These are phyloP conservation scores for Meriones psammophilus DNA, from an alignment of 2,797 vertebrate genomes.

Conservation along the genomic window DNA sequence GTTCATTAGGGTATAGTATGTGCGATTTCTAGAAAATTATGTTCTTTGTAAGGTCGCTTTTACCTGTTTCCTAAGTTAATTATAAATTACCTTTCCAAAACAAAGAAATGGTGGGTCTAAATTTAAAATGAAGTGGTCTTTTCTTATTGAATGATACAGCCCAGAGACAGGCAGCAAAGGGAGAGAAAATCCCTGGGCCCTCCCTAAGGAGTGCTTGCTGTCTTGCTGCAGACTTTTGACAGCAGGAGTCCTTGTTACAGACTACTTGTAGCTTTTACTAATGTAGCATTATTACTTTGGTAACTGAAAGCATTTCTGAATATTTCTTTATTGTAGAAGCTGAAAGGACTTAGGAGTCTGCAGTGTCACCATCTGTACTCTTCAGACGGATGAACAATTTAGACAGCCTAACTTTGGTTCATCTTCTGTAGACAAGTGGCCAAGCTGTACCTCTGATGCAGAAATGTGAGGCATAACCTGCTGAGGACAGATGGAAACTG, in stretches of 20 bases:
- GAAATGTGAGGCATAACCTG: neutral
- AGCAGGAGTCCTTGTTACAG: neutral
- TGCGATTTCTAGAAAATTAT: conserved; percentile 53
- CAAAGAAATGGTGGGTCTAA: neutral
- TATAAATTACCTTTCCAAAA: neutral
- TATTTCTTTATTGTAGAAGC: conserved; percentile 42
- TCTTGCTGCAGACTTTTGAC: neutral
- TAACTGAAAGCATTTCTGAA: conserved; percentile 55
- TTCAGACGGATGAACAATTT: neutral
- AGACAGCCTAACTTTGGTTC: conserved; percentile 64
- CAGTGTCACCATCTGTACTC: neutral
- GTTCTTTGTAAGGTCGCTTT: conserved; percentile 49
- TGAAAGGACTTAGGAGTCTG: conserved; percentile 16
- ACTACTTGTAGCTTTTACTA: neutral
- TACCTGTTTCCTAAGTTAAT: neutral
- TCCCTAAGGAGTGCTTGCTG: neutral
- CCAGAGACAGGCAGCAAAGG: conserved; percentile 27
- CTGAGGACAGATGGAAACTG: conserved; percentile 74
- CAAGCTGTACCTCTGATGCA: neutral
- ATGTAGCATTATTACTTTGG: conserved; percentile 52
- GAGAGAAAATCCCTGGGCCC: neutral
- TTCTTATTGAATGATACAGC: conserved; percentile 44
- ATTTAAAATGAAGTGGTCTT: conserved; percentile 11
- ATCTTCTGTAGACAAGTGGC: conserved; percentile 30
- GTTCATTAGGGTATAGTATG: conserved; percentile 1